Percentiles rank a stretch among this genome's conserved stretches.
phyloP scores from a whole-genome alignment of 2,888 invertebrate genomes.

The Drosophila acutilabella region DNA sequence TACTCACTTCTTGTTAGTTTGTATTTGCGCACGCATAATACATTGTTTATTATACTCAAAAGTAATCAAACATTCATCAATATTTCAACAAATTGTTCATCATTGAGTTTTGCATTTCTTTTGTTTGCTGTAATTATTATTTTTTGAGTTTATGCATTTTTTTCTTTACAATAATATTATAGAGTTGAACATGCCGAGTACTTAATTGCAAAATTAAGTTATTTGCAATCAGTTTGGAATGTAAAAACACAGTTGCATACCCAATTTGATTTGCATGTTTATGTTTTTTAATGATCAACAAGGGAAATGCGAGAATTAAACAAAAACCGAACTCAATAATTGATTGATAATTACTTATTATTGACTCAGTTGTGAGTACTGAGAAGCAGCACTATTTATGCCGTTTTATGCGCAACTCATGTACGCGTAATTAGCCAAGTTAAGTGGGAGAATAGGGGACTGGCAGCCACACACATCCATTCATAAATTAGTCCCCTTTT shows the following conservation, averaged over 20 bases:
- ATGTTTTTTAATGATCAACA: slow-evolving; percentile 14
- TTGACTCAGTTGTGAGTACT: slow-evolving; percentile 15
- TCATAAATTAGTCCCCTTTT: slow-evolving; percentile 51
- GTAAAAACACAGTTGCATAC: slow-evolving; percentile 15
- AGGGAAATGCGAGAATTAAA: slow-evolving; percentile 6
- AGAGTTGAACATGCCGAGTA: slow-evolving; percentile 8
- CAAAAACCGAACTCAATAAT: slow-evolving; percentile 39
- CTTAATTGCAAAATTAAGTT: slow-evolving; percentile 15
- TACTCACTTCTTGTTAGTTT: background rate
- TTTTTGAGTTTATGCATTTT: background rate
- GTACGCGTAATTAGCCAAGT: slow-evolving; percentile 24
- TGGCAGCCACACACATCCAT: slow-evolving; percentile 5
- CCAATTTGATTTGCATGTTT: slow-evolving; percentile 19
- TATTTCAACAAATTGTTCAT: slow-evolving; percentile 3
- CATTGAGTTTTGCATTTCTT: background rate
- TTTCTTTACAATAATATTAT: slow-evolving; percentile 7
- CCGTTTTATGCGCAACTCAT: background rate
- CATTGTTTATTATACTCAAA: slow-evolving; percentile 20
- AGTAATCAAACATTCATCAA: slow-evolving; percentile 41
- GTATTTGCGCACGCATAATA: background rate
- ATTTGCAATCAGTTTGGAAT: slow-evolving; percentile 15
- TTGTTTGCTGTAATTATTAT: background rate
- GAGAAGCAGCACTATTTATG: background rate
- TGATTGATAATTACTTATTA: slow-evolving; percentile 51
- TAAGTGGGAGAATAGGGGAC: background rate